Conservation (phyloP, 2,113 vertebrate species). For the Bolborhynchus lineola region DNA sequence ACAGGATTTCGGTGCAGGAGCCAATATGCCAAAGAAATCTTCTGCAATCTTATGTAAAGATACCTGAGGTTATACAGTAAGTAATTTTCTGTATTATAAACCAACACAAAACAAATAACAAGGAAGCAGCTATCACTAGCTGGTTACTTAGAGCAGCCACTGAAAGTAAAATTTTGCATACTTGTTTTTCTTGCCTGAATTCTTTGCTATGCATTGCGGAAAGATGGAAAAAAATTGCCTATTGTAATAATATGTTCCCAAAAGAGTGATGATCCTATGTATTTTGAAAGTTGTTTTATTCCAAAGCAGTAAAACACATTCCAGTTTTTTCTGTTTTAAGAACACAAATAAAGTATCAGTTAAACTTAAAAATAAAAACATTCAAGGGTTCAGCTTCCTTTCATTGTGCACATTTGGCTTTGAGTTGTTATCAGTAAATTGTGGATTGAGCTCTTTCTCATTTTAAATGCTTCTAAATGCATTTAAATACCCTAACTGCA, state of each 20-base stretch:
- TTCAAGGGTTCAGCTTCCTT: background rate
- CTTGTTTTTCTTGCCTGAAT: background rate
- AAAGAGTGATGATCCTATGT: background rate
- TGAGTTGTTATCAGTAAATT: background rate
- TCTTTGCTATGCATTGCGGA: background rate
- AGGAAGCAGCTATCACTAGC: background rate
- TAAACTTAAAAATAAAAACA: background rate
- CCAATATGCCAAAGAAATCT: background rate
- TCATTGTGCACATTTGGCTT: background rate
- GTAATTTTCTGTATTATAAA: conserved; percentile 10
- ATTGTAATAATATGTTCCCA: background rate
- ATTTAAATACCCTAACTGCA: background rate
- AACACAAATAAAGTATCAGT: background rate
- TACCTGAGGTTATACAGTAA: background rate
- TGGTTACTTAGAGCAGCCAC: background rate
- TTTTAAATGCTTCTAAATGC: background rate
- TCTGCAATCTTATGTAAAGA: background rate
- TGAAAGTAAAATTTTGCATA: background rate
- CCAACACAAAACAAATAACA: background rate
- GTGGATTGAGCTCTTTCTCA: background rate
- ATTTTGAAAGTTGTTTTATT: background rate
- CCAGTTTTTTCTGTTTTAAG: background rate
- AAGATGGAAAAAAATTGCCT: background rate
- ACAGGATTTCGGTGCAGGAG: background rate
- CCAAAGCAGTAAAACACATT: background rate